Percentiles rank a stretch among this genome's conserved stretches.
phyloP scores from a whole-genome alignment of 2,113 vertebrate genomes.

The Poecile atricapillus region DNA sequence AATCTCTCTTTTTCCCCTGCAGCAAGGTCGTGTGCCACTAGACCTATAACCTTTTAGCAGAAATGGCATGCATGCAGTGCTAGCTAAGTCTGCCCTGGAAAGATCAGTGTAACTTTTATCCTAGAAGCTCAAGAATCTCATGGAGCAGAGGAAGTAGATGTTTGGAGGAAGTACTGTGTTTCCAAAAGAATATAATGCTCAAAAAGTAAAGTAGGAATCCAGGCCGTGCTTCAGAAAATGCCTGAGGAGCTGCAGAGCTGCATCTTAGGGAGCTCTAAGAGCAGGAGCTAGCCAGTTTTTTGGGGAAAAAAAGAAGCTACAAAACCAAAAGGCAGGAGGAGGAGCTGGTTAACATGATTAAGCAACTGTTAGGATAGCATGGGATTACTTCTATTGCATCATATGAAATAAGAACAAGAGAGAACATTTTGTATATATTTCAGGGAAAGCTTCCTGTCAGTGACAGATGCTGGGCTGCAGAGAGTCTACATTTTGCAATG shows the following conservation, averaged over 20 bases:
- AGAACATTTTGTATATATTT: conserved; percentile 43
- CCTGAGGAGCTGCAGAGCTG: accelerated
- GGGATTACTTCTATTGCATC: conserved; percentile 19
- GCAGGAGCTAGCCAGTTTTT: not conserved
- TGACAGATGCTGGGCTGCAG: not conserved
- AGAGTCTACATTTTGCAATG: not conserved
- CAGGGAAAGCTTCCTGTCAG: conserved; percentile 4
- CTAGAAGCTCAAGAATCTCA: not conserved
- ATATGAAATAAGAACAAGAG: not conserved
- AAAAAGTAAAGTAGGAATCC: accelerated
- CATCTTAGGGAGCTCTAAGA: not conserved
- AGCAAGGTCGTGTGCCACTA: not conserved
- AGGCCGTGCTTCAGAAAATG: not conserved
- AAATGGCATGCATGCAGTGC: not conserved
- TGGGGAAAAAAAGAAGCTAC: not conserved
- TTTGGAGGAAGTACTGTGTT: not conserved
- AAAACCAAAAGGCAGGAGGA: not conserved
- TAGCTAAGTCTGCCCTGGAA: not conserved
- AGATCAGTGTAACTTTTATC: not conserved
- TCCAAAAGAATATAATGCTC: not conserved
- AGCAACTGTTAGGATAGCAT: conserved; percentile 6
- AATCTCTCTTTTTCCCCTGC: not conserved
- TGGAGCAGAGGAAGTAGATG: not conserved
- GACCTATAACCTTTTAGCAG: not conserved
- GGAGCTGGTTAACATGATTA: conserved; percentile 23